Evolutionary conservation across 2,888 invertebrate species (phyloP).

Genomic region (Biston stratarius): DNA sequence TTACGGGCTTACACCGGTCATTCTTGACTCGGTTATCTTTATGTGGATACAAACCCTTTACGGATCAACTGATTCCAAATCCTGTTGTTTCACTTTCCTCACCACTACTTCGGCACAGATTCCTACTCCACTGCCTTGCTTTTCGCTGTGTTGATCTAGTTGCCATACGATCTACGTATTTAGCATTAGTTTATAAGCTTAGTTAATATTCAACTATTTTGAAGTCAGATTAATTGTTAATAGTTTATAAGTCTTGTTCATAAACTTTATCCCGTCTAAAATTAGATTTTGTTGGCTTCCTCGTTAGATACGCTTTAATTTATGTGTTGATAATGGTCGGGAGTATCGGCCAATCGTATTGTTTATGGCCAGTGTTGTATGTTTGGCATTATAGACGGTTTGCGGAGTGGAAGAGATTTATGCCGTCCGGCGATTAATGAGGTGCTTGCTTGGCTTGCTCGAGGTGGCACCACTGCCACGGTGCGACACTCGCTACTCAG

Average conservation of each 20-base stretch:
- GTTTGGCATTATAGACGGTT: conserved; percentile 37
- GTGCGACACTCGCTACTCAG: background rate
- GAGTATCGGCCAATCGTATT: conserved; percentile 38
- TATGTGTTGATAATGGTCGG: conserved; percentile 26
- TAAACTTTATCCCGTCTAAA: conserved; percentile 31
- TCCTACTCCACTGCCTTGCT: background rate
- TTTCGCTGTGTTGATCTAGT: background rate
- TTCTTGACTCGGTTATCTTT: conserved; percentile 12
- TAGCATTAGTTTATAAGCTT: background rate
- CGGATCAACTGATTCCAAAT: conserved; percentile 4
- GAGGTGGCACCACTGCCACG: conserved; percentile 32
- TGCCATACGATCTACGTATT: background rate
- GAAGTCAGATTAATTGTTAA: background rate
- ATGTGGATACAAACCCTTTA: conserved; percentile 12
- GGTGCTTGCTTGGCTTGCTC: conserved; percentile 39
- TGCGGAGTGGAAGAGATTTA: conserved; percentile 32
- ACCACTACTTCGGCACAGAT: conserved; percentile 1
- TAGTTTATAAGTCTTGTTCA: background rate
- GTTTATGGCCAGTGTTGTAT: conserved; percentile 40
- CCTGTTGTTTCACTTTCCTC: conserved; percentile 16
- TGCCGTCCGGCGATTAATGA: conserved; percentile 35
- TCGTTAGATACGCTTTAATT: conserved; percentile 37
- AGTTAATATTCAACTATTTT: background rate
- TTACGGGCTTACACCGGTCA: conserved; percentile 10
- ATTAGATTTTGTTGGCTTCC: conserved; percentile 39